Evolutionary conservation across 2,113 vertebrate species (phyloP), one percentile per base, ranked within the genome.

Genomic region (Mesocricetus auratus): DNA sequence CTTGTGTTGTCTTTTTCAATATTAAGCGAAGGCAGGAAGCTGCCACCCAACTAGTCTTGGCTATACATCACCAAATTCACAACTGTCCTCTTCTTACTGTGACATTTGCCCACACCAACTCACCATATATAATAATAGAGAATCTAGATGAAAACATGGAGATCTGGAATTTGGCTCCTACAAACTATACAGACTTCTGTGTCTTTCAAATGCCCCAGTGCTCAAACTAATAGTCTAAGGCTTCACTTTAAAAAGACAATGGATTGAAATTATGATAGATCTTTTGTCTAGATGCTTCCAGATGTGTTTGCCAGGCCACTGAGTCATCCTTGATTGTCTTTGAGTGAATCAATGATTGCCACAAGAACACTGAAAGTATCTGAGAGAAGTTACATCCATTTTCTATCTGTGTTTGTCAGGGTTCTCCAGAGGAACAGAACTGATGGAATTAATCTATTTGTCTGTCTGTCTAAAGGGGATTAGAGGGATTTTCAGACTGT

Each of bases 91-190:
- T 95, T 91, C 50, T 94, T 5, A 17, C 17, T 53, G 19, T 53
- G 47, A 47, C 7, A 86, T 85, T 50, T 69, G 77, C 94, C 86
- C 56, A 69, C 47, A 87, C 78, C 58, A 86, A 71, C 39, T 82
- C 10, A 74, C 86, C 26, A 50, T 21, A 73, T 22, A 33, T 47
- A 36, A 89, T 8, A 94, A 66, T 0, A 68, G 39, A 42, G 33
- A 83, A 74, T 91, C 8, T 56, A 66, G 21, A 31, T 95, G 69
- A 64, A 66, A 5, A 17, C 24, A 47, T 13, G 62, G 74, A 86
- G 74, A 90, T 95, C 26, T 78, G 62, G 5, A 90, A 89, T 78
- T 96, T 60, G 33, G 16, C 58, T 94, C 31, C 60, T 5, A 22
- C 24, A 91, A 12, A 74, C 2, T 45, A 93, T 89, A 87, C 77